Percentiles rank a stretch among this genome's conserved stretches.
Evolutionary conservation across 2,113 vertebrate species (phyloP).

Genomic region (Uropsilus gracilis): DNA sequence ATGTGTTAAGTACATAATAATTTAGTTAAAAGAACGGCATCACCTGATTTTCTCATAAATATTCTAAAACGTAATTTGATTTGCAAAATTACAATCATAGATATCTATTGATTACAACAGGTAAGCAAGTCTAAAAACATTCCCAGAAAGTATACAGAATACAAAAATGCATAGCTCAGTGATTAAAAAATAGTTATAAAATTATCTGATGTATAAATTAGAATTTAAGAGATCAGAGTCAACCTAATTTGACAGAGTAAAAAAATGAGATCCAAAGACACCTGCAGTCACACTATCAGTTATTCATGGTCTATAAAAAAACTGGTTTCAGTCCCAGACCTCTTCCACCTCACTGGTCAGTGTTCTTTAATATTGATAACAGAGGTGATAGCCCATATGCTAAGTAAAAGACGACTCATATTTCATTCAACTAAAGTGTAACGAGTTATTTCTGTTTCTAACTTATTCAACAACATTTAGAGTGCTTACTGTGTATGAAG

Average conservation of each 20-base stretch:
- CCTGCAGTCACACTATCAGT: not conserved
- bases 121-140: constrained; percentile 18
- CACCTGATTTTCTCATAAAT: constrained; percentile 4
- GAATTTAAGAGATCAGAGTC: not conserved
- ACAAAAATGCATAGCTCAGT: not conserved
- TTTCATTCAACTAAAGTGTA: constrained; percentile 26
- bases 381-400: not conserved
- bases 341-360: not conserved
- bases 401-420: not conserved
- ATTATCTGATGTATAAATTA: not conserved
- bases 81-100: constrained; percentile 25
- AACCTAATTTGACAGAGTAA: not conserved
- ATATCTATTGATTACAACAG: not conserved
- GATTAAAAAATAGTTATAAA: constrained; percentile 48
- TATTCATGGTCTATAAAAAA: not conserved
- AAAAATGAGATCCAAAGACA: constrained; percentile 12
- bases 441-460: constrained; percentile 9
- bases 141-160: constrained; percentile 1
- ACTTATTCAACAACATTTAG: not conserved
- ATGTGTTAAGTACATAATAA: constrained; percentile 80
- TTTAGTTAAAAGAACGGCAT: constrained; percentile 4
- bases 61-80: not conserved
- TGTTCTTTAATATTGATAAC: not conserved
- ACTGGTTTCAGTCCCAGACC: not conserved
- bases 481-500: not conserved